These are phyloP conservation scores for Hormaphis cornu DNA, from an alignment of 1,140 invertebrate genomes.

Conservation along the genomic window DNA sequence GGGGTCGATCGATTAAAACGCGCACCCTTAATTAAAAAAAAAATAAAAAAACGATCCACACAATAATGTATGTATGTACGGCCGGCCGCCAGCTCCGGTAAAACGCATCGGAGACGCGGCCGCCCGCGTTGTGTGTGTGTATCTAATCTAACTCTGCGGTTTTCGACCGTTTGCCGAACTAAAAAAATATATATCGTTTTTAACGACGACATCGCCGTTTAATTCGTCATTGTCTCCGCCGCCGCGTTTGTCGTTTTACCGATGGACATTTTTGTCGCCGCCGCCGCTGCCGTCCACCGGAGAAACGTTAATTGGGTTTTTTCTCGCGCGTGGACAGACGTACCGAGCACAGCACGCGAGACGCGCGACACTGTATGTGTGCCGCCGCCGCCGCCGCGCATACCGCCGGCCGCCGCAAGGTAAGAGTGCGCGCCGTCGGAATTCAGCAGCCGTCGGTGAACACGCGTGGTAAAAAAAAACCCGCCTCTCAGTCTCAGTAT, in stretches of 20 bases:
- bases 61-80: not conserved
- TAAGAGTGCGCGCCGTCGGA: not conserved
- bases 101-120: too few species aligned
- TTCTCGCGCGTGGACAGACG: conserved; percentile 27
- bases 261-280: conserved; percentile 10
- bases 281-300: not conserved
- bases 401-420: not conserved
- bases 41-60: conserved; percentile 1
- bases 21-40: conserved; percentile 26
- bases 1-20: not conserved
- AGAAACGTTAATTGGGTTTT: conserved; percentile 31
- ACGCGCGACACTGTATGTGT: conserved; percentile 7
- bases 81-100: not conserved
- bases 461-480: not conserved
- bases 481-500: not conserved
- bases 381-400: not conserved
- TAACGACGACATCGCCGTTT: not conserved
- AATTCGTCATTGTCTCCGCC: not conserved
- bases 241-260: conserved; percentile 1
- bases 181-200: not conserved
- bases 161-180: not conserved
- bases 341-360: not conserved
- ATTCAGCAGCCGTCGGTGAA: not conserved
- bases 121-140: too few species aligned
- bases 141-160: too few species aligned